Evolutionary conservation across 2,113 vertebrate genomes (phyloP).

Genomic region (Ictalurus furcatus): DNA sequence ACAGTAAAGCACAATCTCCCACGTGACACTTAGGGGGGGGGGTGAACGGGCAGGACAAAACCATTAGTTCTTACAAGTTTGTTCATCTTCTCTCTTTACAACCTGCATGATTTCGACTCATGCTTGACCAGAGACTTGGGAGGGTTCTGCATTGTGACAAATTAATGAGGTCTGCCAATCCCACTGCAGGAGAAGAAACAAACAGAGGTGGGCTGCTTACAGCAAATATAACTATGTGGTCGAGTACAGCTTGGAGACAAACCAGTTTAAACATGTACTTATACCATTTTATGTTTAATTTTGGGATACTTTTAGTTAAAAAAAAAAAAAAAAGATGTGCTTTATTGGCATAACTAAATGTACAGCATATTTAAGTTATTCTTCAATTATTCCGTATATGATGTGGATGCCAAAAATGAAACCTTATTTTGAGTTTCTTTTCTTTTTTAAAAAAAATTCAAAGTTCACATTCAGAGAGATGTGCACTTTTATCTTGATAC

Average conservation of each 20-base stretch:
- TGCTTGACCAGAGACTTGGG: constrained; percentile 51
- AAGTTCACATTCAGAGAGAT: not conserved
- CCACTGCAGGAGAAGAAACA: constrained; percentile 27
- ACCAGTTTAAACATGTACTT: not conserved
- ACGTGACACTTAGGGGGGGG: constrained; percentile 49
- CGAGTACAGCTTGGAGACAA: not conserved
- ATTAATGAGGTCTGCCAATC: constrained; percentile 53
- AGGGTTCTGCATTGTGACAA: constrained; percentile 44
- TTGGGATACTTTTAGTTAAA: not conserved
- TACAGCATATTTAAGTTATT: not conserved
- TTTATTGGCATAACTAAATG: not conserved
- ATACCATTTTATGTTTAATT: not conserved
- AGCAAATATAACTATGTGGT: not conserved
- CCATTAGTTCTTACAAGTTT: constrained; percentile 14
- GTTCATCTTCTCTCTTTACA: constrained; percentile 38
- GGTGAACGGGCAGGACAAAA: constrained; percentile 40
- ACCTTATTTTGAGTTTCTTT: not conserved
- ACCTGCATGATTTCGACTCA: constrained; percentile 57
- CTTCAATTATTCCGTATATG: not conserved
- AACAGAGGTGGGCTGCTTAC: not conserved
- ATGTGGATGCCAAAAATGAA: not conserved
- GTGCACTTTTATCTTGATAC: not conserved
- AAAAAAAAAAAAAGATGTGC: not conserved
- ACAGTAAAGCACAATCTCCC: constrained; percentile 66
- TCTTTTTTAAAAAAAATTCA: no score